Conservation (phyloP, 2,888 invertebrate genomes). For the Boloria euphrosyne region DNA sequence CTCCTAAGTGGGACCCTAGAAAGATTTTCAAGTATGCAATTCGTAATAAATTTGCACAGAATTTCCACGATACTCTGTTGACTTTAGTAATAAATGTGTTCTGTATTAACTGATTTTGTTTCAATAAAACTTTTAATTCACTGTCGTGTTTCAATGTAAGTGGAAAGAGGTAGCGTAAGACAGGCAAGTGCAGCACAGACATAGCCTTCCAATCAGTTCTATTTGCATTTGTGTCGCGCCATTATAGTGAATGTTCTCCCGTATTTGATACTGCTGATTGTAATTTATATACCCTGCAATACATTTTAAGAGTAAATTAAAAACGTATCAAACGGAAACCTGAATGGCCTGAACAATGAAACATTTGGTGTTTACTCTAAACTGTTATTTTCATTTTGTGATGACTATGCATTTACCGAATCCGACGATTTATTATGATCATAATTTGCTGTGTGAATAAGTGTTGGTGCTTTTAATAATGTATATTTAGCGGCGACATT, state of each 20-base stretch:
- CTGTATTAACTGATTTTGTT: conserved; percentile 37
- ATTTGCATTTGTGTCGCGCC: conserved; percentile 64
- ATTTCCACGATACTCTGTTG: conserved; percentile 30
- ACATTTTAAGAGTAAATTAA: no score
- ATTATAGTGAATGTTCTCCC: conserved; percentile 52
- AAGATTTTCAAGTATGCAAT: conserved; percentile 44
- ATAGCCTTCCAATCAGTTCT: conserved; percentile 60
- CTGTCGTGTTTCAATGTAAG: conserved; percentile 37
- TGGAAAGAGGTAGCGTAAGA: conserved; percentile 45
- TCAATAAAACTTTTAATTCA: conserved; percentile 39
- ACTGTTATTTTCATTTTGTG: conserved; percentile 54
- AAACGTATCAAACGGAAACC: no score
- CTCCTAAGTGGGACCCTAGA: conserved; percentile 35
- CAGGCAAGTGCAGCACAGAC: conserved; percentile 47
- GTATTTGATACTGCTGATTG: conserved; percentile 46
- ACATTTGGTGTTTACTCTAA: conserved; percentile 53
- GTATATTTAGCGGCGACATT: conserved; percentile 32
- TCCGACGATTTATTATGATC: conserved; percentile 44
- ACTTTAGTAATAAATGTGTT: no score
- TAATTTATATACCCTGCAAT: conserved; percentile 45
- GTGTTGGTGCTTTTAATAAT: conserved; percentile 35
- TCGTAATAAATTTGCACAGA: conserved; percentile 37
- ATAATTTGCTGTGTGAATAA: conserved; percentile 41
- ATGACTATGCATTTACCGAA: conserved; percentile 48
- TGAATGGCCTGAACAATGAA: conserved; percentile 49